Conservation (phyloP, 2,797 vertebrate genomes). For the Sarcophilus harrisii region DNA sequence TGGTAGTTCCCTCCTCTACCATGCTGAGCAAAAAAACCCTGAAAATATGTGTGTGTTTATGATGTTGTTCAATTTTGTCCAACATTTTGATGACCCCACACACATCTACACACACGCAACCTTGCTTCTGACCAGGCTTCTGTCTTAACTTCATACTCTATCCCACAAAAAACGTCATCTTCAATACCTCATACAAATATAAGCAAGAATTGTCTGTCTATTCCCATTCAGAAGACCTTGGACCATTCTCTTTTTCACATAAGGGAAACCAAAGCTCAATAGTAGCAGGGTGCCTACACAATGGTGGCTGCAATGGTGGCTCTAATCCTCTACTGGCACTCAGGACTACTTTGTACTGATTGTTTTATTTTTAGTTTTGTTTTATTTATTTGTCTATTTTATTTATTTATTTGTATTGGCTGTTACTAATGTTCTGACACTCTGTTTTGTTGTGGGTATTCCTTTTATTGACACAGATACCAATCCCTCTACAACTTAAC, state of each 20-base stretch:
- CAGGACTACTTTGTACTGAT: not conserved
- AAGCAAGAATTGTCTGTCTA: conserved; percentile 2
- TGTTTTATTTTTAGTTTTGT: too few species aligned
- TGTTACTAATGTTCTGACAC: not conserved
- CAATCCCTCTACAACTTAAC: not conserved
- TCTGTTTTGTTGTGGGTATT: not conserved
- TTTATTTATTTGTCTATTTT: too few species aligned
- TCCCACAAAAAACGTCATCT: conserved; percentile 31
- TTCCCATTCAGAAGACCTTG: conserved; percentile 46
- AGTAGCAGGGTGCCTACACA: not conserved
- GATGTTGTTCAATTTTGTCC: not conserved
- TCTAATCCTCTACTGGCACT: not conserved
- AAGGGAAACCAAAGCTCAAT: not conserved
- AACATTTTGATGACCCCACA: not conserved
- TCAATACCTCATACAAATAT: not conserved
- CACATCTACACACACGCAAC: not conserved
- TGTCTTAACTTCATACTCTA: not conserved
- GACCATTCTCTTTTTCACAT: conserved; percentile 1
- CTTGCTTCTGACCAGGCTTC: not conserved
- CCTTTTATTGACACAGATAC: not conserved
- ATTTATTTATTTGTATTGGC: too few species aligned
- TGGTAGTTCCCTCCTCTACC: conserved; percentile 73
- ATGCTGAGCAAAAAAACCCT: conserved; percentile 61
- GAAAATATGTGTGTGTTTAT: conserved; percentile 18
- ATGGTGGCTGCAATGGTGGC: not conserved